phyloP scores from a whole-genome alignment of 2,888 invertebrate species.

The Crepidodera aurea region DNA sequence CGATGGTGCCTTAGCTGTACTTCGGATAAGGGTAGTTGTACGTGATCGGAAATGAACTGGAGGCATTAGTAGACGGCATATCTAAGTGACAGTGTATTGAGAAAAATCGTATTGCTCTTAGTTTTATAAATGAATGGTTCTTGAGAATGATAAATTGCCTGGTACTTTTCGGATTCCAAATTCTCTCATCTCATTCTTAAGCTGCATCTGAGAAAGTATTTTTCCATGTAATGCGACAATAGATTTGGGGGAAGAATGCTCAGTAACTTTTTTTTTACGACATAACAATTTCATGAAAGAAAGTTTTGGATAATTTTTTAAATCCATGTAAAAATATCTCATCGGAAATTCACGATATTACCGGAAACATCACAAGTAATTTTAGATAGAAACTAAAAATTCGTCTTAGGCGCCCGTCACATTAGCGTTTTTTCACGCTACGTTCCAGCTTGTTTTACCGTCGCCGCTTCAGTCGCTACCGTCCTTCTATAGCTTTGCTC shows the following conservation, averaged over 20 bases:
- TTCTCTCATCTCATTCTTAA: conserved; percentile 11
- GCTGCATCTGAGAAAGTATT: conserved; percentile 24
- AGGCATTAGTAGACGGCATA: conserved; percentile 35
- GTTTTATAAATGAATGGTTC: conserved; percentile 30
- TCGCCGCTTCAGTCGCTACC: no score
- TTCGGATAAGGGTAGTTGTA: conserved; percentile 35
- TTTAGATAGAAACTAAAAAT: no score
- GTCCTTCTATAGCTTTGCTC: no score
- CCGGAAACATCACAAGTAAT: no score
- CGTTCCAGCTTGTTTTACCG: no score
- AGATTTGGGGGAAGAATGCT: background rate
- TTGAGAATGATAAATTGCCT: conserved; percentile 35
- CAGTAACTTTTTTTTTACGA: no score
- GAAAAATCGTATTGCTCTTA: conserved; percentile 27
- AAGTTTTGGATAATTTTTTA: no score
- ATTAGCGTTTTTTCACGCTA: no score
- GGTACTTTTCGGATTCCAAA: conserved; percentile 18
- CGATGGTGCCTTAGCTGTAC: conserved; percentile 27
- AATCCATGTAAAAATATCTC: no score
- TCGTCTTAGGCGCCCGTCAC: no score
- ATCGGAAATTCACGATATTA: no score
- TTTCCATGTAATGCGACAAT: conserved; percentile 23
- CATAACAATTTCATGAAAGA: no score
- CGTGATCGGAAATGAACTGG: conserved; percentile 36
- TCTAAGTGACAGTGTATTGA: conserved; percentile 26